phyloP scores from a whole-genome alignment of 1,140 invertebrate genomes.

The Cydia pomonella region DNA sequence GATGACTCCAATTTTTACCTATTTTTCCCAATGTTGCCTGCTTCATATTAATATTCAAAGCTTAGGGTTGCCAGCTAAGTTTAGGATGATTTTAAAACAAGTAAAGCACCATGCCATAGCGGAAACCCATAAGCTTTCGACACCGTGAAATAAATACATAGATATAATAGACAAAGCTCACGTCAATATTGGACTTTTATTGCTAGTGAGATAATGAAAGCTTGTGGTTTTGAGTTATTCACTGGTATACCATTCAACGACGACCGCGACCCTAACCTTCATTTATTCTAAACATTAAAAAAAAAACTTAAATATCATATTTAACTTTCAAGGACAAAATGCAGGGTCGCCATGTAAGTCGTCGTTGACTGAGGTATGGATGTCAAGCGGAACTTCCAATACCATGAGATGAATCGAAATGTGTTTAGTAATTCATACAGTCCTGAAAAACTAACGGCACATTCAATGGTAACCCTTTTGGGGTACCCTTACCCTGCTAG shows the following conservation, averaged over 20 bases:
- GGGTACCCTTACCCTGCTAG: background rate
- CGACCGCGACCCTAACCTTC: background rate
- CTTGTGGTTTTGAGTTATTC: slow-evolving; percentile 59
- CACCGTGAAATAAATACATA: slow-evolving; percentile 39
- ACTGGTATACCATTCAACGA: slow-evolving; percentile 21
- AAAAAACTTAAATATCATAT: background rate
- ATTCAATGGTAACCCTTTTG: background rate
- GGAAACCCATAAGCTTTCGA: slow-evolving; percentile 76
- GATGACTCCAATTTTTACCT: background rate
- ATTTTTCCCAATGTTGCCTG: slow-evolving; percentile 9
- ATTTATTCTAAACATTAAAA: background rate
- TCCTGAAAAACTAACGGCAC: background rate
- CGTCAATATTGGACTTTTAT: slow-evolving; percentile 76
- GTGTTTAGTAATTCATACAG: slow-evolving; percentile 13
- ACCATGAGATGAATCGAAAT: slow-evolving; percentile 27
- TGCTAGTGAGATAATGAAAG: slow-evolving; percentile 61
- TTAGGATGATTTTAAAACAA: slow-evolving; percentile 22
- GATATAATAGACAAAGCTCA: slow-evolving; percentile 38
- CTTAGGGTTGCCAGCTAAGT: slow-evolving; percentile 38
- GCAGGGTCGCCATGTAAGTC: slow-evolving; percentile 3
- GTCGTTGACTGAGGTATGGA: slow-evolving; percentile 18
- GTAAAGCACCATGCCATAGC: slow-evolving; percentile 40
- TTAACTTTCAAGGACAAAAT: background rate
- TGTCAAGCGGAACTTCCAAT: slow-evolving; percentile 40
- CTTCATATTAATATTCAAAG: slow-evolving; percentile 33